Evolutionary conservation across 2,113 vertebrate genomes (phyloP).

Genomic region (Hemibagrus wyckioides): DNA sequence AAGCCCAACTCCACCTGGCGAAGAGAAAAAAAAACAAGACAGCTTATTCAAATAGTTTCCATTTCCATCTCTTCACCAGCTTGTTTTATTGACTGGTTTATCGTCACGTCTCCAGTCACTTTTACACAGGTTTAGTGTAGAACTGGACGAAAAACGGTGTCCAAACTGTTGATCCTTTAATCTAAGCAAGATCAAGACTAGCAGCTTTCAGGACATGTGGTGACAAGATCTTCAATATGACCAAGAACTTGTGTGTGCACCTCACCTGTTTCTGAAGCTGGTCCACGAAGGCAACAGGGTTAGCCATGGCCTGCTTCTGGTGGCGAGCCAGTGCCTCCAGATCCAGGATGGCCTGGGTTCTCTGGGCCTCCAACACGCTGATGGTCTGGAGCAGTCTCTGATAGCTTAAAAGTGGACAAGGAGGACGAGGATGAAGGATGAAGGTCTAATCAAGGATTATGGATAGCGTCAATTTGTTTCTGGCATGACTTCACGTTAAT

Average conservation of each 20-base stretch:
- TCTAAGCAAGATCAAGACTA: background rate
- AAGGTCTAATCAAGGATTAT: background rate
- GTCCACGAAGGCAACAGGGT: slow-evolving; percentile 96
- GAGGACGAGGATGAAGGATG: no score
- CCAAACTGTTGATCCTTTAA: background rate
- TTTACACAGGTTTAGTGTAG: no score
- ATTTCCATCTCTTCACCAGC: background rate
- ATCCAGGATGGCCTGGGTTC: slow-evolving; percentile 94
- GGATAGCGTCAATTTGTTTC: slow-evolving; percentile 41
- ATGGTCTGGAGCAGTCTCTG: slow-evolving; percentile 99
- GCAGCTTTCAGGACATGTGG: background rate
- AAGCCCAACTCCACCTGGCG: slow-evolving; percentile 85
- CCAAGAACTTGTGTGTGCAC: background rate
- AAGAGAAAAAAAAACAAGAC: background rate
- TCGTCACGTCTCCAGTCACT: background rate
- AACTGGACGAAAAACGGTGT: background rate
- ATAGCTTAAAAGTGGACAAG: slow-evolving; percentile 84
- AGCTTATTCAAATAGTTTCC: background rate
- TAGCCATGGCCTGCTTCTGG: slow-evolving; percentile 87
- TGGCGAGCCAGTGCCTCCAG: slow-evolving; percentile 89
- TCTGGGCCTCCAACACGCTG: slow-evolving; percentile 94
- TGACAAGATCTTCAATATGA: background rate
- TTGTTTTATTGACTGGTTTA: background rate
- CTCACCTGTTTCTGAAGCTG: slow-evolving; percentile 95
- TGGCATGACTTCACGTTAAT: background rate